These are phyloP conservation scores for Cotesia vestalis DNA, from an alignment of 1,140 invertebrate species.

Conservation along the genomic window DNA sequence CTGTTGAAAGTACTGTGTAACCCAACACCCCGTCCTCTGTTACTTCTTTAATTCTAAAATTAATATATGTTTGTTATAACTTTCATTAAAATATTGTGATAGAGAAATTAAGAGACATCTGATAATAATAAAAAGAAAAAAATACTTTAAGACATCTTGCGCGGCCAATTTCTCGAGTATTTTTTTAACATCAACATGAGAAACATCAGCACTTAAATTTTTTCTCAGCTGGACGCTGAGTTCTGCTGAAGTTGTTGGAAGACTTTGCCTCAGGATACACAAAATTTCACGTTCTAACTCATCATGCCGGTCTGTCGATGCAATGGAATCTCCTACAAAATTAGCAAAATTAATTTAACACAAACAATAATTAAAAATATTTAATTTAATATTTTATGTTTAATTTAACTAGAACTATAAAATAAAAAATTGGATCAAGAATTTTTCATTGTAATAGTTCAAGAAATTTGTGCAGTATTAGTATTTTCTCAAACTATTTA, in stretches of 20 bases:
- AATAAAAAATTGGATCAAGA: too few relatives aligned
- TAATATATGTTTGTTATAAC: neutral
- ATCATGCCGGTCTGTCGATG: conserved; percentile 48
- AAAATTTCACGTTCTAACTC: conserved; percentile 69
- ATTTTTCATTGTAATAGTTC: too few relatives aligned
- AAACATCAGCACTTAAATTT: conserved; percentile 69
- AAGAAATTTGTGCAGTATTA: too few relatives aligned
- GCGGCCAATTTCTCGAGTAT: conserved; percentile 87
- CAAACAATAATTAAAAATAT: conserved; percentile 21
- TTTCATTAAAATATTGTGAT: conserved; percentile 8
- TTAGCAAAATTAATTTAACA: conserved; percentile 23
- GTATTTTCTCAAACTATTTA: too few relatives aligned
- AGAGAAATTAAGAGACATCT: neutral
- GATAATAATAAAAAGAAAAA: conserved; percentile 19
- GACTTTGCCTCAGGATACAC: conserved; percentile 78
- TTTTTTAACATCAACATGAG: conserved; percentile 75
- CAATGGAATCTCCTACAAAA: conserved; percentile 36
- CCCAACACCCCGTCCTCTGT: conserved; percentile 62
- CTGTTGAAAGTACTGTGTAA: conserved; percentile 60
- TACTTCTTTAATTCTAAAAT: conserved; percentile 59
- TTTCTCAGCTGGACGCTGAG: conserved; percentile 73
- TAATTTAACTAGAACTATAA: too few relatives aligned
- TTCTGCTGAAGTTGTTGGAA: conserved; percentile 77
- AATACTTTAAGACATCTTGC: conserved; percentile 81
- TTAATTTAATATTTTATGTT: neutral